Percentiles rank a stretch among this genome's conserved stretches.
Conservation (phyloP, 2,797 vertebrate genomes). For the Toxotes lorentzi region DNA sequence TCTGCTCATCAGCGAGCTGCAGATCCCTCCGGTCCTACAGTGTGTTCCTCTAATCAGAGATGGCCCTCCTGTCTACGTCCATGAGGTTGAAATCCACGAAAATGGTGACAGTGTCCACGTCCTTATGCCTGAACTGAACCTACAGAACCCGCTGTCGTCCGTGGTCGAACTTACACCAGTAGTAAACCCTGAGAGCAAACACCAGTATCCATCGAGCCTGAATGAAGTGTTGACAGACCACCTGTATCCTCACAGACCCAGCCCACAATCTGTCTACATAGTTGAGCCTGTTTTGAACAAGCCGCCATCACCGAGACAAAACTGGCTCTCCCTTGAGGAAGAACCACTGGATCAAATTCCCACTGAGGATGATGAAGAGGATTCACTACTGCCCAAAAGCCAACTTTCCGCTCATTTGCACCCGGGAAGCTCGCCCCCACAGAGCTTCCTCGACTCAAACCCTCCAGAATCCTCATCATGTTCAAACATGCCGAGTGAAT, state of each 20-base stretch:
- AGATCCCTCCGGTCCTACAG: conserved; percentile 60
- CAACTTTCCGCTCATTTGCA: conserved; percentile 10
- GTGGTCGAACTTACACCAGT: conserved; percentile 73
- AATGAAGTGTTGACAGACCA: conserved; percentile 21
- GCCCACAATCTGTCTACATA: conserved; percentile 22
- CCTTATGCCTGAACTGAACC: conserved; percentile 75
- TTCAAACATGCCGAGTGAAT: conserved; percentile 23
- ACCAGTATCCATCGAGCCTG: conserved; percentile 23
- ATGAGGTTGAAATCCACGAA: conserved; percentile 58
- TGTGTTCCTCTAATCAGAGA: conserved; percentile 65
- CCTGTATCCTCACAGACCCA: conserved; percentile 4
- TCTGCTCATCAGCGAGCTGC: conserved; percentile 31
- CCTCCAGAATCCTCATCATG: conserved; percentile 19
- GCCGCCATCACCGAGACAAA: conserved; percentile 19
- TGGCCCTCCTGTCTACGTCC: conserved; percentile 55
- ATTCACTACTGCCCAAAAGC: neutral
- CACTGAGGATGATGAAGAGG: conserved; percentile 58
- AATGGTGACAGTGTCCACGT: conserved; percentile 45
- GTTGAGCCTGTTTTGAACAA: conserved; percentile 54
- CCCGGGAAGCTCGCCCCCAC: conserved; percentile 12
- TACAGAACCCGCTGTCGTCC: conserved; percentile 22
- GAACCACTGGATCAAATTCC: conserved; percentile 15
- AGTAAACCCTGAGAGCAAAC: conserved; percentile 36
- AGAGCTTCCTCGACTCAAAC: conserved; percentile 25
- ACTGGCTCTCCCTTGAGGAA: conserved; percentile 17